phyloP scores from a whole-genome alignment of 2,113 vertebrate species.

The Azemiops feae region DNA sequence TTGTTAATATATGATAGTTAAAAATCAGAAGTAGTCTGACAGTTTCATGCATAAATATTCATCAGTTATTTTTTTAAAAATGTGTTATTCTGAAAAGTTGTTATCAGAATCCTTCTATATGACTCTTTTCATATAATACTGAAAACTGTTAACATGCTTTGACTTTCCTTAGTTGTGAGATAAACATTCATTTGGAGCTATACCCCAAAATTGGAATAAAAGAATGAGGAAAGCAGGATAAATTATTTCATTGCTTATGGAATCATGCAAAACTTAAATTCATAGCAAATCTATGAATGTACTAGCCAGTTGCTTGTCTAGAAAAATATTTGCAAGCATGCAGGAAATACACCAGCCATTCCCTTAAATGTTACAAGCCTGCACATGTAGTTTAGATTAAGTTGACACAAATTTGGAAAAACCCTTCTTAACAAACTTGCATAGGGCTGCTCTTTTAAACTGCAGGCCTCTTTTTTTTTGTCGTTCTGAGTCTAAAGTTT shows the following conservation, averaged over 20 bases:
- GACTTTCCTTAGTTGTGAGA: neutral
- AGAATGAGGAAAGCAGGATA: neutral
- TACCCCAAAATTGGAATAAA: neutral
- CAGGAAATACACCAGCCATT: neutral
- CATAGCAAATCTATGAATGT: conserved; percentile 19
- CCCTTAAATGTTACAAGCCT: neutral
- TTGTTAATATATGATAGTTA: too few relatives aligned
- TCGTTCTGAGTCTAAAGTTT: conserved; percentile 16
- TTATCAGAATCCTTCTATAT: too few relatives aligned
- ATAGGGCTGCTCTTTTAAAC: neutral
- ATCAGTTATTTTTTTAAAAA: too few relatives aligned
- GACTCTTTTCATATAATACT: neutral
- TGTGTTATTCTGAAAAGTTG: too few relatives aligned
- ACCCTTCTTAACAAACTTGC: neutral
- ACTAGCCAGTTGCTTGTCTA: conserved; percentile 18
- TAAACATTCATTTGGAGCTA: neutral
- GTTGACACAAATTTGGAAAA: neutral
- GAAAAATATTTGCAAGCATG: neutral
- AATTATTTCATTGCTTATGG: neutral
- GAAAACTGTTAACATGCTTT: neutral
- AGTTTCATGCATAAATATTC: too few relatives aligned
- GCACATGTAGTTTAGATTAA: neutral
- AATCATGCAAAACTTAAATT: neutral
- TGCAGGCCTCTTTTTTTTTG: conserved; percentile 19
- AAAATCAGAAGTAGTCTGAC: too few relatives aligned